These are phyloP conservation scores for Nebria salina DNA, from an alignment of 2,888 invertebrate species.

Conservation along the genomic window DNA sequence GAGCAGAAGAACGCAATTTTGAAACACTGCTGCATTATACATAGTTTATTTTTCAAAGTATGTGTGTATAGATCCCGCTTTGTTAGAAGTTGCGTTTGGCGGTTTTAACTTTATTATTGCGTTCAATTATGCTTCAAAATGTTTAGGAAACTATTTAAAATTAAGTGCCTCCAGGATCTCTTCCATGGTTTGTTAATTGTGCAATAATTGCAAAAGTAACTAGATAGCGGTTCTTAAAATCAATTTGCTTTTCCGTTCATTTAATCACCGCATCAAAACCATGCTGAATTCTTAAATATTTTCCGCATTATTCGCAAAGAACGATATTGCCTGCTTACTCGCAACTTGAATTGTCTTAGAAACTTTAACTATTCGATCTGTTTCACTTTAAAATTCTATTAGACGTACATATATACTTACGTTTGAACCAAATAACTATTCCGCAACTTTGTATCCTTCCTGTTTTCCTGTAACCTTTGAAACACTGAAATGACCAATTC, in stretches of 20 bases:
- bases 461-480: not conserved
- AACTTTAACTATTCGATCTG: conserved; percentile 52
- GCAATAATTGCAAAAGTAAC: conserved; percentile 23
- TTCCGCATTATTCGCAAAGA: too few species aligned
- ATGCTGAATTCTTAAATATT: not conserved
- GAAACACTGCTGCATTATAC: too few species aligned
- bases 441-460: not conserved
- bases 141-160: conserved; percentile 19
- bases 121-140: not conserved
- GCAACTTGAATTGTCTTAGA: conserved; percentile 49
- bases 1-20: too few species aligned
- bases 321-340: not conserved
- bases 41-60: too few species aligned
- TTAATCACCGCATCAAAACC: not conserved
- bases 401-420: not conserved
- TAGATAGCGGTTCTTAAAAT: conserved; percentile 20
- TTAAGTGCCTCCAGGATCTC: conserved; percentile 6
- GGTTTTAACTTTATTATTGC: conserved; percentile 6
- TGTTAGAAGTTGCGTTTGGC: not conserved
- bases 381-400: conserved; percentile 11
- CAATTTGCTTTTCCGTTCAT: conserved; percentile 4
- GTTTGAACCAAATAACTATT: not conserved
- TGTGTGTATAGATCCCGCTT: not conserved
- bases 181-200: conserved; percentile 21
- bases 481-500: too few species aligned